A percentile compares a stretch with the other conserved stretches of the same genome.
phyloP scores from a whole-genome alignment of 2,113 vertebrate genomes.

The Alethe castanea region DNA sequence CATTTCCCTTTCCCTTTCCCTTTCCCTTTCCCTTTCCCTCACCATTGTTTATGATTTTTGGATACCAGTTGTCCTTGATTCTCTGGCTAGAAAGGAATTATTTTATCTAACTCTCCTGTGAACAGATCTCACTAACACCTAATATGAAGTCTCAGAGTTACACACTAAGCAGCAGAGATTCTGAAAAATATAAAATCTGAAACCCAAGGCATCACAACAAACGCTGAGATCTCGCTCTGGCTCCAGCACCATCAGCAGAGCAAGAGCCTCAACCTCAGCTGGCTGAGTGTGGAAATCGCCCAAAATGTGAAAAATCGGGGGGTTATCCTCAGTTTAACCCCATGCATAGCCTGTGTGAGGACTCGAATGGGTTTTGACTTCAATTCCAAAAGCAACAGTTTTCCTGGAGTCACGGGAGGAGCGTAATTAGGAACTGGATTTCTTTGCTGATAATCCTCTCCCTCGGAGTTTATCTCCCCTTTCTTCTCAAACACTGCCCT shows the following conservation, averaged over 20 bases:
- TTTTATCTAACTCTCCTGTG: too few species aligned
- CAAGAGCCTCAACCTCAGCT: background rate
- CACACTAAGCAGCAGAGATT: too few species aligned
- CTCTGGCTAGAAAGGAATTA: too few species aligned
- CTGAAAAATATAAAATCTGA: too few species aligned
- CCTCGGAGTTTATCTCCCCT: background rate
- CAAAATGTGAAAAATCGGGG: fast-evolving
- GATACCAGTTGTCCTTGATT: too few species aligned
- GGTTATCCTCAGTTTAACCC: background rate
- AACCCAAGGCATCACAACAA: too few species aligned
- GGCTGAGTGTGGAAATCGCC: background rate
- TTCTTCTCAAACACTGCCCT: background rate
- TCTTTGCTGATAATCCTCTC: background rate
- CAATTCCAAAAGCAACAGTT: background rate
- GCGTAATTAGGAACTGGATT: background rate
- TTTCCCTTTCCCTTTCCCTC: too few species aligned
- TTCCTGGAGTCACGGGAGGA: background rate
- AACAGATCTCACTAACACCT: too few species aligned
- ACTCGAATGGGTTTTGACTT: background rate
- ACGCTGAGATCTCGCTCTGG: background rate
- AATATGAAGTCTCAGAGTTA: too few species aligned
- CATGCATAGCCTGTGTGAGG: fast-evolving
- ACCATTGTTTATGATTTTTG: too few species aligned
- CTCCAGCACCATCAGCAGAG: fast-evolving
- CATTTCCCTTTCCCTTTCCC: too few species aligned